Conservation (phyloP, 2,888 invertebrate species). For the Cerceris ruficornis region DNA sequence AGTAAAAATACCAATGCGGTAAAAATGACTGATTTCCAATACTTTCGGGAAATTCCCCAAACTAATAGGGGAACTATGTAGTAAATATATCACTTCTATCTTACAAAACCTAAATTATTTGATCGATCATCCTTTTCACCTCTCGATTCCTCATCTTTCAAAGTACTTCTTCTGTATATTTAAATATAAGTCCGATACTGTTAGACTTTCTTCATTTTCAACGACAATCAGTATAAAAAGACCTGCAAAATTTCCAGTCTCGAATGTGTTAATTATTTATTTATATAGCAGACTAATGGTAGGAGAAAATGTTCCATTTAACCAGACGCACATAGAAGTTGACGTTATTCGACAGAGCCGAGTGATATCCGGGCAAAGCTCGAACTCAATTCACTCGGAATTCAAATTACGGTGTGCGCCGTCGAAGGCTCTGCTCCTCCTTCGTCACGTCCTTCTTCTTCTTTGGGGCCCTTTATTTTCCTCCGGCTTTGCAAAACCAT, state of each 20-base stretch:
- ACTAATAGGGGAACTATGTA: too few relatives aligned
- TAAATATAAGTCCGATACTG: too few relatives aligned
- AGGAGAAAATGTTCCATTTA: slow-evolving; percentile 56
- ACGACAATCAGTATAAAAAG: too few relatives aligned
- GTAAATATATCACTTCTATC: too few relatives aligned
- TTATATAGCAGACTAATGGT: slow-evolving; percentile 35
- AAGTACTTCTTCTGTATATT: too few relatives aligned
- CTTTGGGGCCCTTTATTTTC: slow-evolving; percentile 46
- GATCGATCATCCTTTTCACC: too few relatives aligned
- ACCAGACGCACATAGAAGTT: slow-evolving; percentile 50
- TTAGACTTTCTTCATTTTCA: too few relatives aligned
- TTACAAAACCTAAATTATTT: too few relatives aligned
- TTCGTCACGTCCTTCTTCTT: slow-evolving; percentile 40
- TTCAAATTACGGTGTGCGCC: slow-evolving; percentile 73
- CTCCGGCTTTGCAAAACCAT: slow-evolving; percentile 2
- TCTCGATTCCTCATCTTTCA: too few relatives aligned
- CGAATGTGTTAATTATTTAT: slow-evolving; percentile 56
- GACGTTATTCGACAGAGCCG: slow-evolving; percentile 67
- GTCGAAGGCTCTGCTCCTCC: slow-evolving; percentile 42
- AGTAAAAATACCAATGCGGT: too few relatives aligned
- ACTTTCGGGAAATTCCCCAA: too few relatives aligned
- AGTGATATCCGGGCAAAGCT: slow-evolving; percentile 69
- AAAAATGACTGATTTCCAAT: too few relatives aligned
- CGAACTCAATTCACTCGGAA: slow-evolving; percentile 77
- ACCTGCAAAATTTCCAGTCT: slow-evolving; percentile 38